These are phyloP conservation scores for Elephas maximus DNA, from an alignment of 2,113 vertebrate species.

Conservation along the genomic window DNA sequence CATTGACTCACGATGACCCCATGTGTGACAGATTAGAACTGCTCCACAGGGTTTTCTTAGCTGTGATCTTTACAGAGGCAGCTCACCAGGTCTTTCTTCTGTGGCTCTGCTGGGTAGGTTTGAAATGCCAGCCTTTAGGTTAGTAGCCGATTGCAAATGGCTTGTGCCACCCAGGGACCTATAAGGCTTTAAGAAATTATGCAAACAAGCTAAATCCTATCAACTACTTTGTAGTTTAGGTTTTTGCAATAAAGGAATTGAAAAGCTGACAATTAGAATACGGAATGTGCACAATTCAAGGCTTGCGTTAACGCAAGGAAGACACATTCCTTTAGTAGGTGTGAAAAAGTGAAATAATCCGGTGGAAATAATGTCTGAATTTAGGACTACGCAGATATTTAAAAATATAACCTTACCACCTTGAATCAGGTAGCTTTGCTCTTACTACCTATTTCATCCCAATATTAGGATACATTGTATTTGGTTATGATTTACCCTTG, in stretches of 20 bases:
- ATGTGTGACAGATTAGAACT: background rate
- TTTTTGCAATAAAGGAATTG: background rate
- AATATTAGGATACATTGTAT: background rate
- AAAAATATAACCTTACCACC: background rate
- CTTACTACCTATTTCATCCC: background rate
- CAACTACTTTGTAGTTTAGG: background rate
- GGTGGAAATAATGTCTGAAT: background rate
- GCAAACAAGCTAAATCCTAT: background rate
- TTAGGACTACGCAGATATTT: background rate
- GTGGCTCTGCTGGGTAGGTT: background rate
- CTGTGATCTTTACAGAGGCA: background rate
- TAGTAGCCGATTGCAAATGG: background rate
- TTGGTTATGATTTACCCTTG: background rate
- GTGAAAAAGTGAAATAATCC: background rate
- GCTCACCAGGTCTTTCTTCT: background rate
- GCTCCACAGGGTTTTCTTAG: background rate
- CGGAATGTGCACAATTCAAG: background rate
- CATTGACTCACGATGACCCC: background rate
- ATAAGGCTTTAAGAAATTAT: background rate
- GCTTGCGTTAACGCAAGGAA: background rate
- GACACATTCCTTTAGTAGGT: background rate
- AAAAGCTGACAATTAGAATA: background rate
- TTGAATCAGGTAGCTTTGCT: background rate
- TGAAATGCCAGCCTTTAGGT: background rate
- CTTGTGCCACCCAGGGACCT: background rate